Conservation (phyloP, 2,888 invertebrate genomes). For the Clusia tigrina region DNA sequence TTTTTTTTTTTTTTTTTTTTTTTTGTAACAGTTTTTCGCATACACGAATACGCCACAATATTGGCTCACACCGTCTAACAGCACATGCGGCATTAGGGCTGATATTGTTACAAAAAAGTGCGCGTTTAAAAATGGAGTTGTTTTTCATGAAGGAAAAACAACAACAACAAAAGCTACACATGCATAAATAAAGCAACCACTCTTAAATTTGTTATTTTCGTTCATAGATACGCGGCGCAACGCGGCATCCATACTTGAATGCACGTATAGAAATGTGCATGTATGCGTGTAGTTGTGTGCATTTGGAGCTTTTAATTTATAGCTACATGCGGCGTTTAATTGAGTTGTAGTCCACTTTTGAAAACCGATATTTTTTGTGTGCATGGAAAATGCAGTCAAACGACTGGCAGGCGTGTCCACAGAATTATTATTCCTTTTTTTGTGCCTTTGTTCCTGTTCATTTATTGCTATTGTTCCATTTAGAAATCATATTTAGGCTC, state of each 20-base stretch:
- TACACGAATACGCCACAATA: neutral
- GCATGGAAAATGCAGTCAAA: no score
- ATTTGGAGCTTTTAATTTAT: conserved; percentile 11
- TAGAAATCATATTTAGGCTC: no score
- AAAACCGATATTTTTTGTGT: no score
- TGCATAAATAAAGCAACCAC: neutral
- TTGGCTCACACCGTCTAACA: neutral
- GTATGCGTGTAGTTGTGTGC: neutral
- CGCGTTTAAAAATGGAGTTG: neutral
- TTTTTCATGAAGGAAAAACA: neutral
- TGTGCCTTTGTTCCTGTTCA: no score
- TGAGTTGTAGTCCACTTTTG: conserved; percentile 7
- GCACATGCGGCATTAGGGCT: neutral
- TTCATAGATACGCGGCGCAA: neutral
- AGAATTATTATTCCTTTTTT: no score
- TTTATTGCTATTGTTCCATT: no score
- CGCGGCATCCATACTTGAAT: neutral
- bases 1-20: neutral
- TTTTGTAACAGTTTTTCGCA: neutral
- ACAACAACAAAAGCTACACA: neutral
- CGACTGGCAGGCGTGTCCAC: no score
- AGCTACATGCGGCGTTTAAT: conserved; percentile 14
- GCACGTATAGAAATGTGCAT: neutral
- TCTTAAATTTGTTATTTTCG: neutral
- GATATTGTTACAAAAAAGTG: neutral